A percentile compares a stretch with the other conserved stretches of the same genome.
These are phyloP conservation scores for Rhorus exstirpatorius DNA, from an alignment of 2,888 invertebrate genomes.

Conservation along the genomic window DNA sequence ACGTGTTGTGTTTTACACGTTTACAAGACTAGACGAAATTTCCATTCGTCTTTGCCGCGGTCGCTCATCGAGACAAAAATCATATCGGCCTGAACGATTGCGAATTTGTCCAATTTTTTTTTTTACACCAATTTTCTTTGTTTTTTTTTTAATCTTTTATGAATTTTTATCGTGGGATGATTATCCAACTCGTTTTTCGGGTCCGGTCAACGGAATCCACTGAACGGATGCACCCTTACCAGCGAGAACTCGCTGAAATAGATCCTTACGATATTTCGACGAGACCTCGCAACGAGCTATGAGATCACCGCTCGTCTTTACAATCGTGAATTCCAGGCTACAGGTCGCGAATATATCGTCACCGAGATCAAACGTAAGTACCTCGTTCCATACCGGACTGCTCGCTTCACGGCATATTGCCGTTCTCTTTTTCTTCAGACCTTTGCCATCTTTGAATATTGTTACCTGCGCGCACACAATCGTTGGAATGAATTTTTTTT, in stretches of 20 bases:
- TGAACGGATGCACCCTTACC: constrained; percentile 88
- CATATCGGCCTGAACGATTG: constrained; percentile 12
- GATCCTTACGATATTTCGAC: constrained; percentile 85
- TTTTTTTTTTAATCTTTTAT: constrained; percentile 4
- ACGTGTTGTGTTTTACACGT: constrained; percentile 25
- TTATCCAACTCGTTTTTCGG: constrained; percentile 73
- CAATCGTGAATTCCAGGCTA: constrained; percentile 88
- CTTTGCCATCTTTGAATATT: constrained; percentile 85
- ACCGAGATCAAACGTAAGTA: constrained; percentile 86
- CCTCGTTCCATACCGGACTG: constrained; percentile 87
- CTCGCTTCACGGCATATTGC: constrained; percentile 86
- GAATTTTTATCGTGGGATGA: background rate
- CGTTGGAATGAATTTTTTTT: background rate
- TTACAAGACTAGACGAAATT: constrained; percentile 59
- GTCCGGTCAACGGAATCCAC: constrained; percentile 88
- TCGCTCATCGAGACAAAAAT: background rate
- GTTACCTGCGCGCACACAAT: constrained; percentile 77
- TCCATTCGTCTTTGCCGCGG: constrained; percentile 60
- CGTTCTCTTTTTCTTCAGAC: constrained; percentile 87
- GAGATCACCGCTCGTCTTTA: constrained; percentile 89
- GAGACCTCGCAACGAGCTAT: constrained; percentile 87
- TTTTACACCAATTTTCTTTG: constrained; percentile 12
- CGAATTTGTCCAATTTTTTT: constrained; percentile 33
- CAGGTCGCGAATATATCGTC: constrained; percentile 88
- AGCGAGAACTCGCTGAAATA: constrained; percentile 88